Percentiles rank a stretch among this genome's conserved stretches.
phyloP scores from a whole-genome alignment of 2,113 vertebrate species.

The Misgurnus mizolepis region DNA sequence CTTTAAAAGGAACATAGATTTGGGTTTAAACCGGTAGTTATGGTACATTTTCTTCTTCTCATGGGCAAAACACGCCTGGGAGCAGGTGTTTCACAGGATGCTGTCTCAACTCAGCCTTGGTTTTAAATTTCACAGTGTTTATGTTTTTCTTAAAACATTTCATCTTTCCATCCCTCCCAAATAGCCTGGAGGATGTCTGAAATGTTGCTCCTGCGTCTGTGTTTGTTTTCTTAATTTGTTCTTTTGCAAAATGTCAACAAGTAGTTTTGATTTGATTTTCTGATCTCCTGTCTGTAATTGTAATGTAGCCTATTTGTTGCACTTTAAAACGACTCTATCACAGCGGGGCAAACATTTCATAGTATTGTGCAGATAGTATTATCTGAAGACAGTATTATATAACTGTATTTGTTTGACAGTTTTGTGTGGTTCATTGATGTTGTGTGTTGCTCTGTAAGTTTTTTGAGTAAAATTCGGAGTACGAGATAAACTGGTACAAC shows the following conservation, averaged over 20 bases:
- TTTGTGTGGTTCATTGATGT: conserved; percentile 23
- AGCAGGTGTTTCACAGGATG: conserved; percentile 60
- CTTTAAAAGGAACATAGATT: conserved; percentile 56
- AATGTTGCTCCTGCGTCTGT: conserved; percentile 10
- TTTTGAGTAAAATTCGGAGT: conserved; percentile 17
- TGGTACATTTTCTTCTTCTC: conserved; percentile 79
- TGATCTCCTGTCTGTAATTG: neutral
- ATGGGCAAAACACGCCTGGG: conserved; percentile 74
- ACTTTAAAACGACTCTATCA: neutral
- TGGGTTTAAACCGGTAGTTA: conserved; percentile 67
- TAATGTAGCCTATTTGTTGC: neutral
- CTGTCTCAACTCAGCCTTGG: conserved; percentile 29
- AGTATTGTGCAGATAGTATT: neutral
- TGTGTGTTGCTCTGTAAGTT: conserved; percentile 11
- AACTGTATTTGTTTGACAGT: conserved; percentile 4
- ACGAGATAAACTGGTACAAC: conserved; percentile 21
- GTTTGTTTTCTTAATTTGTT: conserved; percentile 7
- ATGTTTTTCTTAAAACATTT: conserved; percentile 38
- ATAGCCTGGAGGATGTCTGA: neutral
- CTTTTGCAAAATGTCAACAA: conserved; percentile 29
- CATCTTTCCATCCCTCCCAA: conserved; percentile 41
- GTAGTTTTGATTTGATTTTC: neutral
- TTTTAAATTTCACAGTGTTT: conserved; percentile 47
- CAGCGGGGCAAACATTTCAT: neutral
- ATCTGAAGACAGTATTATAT: conserved; percentile 7